phyloP scores from a whole-genome alignment of 37 sponge, comb jelly and placozoan genomes.

The Haliclona indistincta region DNA sequence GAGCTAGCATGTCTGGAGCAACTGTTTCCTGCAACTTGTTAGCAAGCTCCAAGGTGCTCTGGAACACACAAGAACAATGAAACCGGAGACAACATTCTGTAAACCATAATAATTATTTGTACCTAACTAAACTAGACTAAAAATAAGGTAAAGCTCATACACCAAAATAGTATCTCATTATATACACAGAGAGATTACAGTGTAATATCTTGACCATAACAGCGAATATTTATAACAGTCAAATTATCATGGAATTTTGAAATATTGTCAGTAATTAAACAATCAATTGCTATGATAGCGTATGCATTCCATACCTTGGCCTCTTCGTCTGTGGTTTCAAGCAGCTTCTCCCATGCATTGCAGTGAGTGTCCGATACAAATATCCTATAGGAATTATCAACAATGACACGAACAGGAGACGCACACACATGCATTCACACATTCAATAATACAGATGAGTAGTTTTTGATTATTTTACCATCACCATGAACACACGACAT shows the following conservation, averaged over 20 bases:
- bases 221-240: neutral
- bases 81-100: too few relatives aligned
- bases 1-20: constrained; percentile 25
- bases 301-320: constrained; percentile 22
- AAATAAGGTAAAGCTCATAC: too few relatives aligned
- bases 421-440: neutral
- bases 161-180: too few relatives aligned
- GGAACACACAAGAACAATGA: too few relatives aligned
- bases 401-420: neutral
- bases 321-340: constrained; percentile 41
- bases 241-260: neutral
- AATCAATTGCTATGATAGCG: neutral
- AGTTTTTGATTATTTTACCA: too few relatives aligned
- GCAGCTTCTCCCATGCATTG: constrained; percentile 49
- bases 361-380: constrained; percentile 19
- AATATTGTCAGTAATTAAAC: neutral
- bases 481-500: too few relatives aligned
- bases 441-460: too few relatives aligned
- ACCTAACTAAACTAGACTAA: too few relatives aligned
- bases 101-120: too few relatives aligned
- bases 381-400: constrained; percentile 12
- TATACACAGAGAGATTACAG: too few relatives aligned
- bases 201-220: neutral
- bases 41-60: constrained; percentile 21
- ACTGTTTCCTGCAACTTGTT: constrained; percentile 8